Evolutionary conservation across 2,888 invertebrate species (phyloP).

Genomic region (Drosophila lacicola): DNA sequence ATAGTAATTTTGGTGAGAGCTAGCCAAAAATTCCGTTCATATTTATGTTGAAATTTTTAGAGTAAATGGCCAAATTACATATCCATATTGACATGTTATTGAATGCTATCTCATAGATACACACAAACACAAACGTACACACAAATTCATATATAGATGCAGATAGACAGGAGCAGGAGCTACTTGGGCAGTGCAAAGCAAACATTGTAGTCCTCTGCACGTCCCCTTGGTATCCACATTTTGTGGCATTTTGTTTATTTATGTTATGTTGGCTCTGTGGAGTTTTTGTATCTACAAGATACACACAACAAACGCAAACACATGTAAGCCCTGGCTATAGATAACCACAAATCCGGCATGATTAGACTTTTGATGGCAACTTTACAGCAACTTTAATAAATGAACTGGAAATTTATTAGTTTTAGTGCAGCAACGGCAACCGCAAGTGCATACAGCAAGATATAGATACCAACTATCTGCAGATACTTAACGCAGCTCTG

Average conservation of each 20-base stretch:
- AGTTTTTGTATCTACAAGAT: slow-evolving; percentile 63
- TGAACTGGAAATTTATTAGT: slow-evolving; percentile 70
- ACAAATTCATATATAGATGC: background rate
- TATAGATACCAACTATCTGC: slow-evolving; percentile 22
- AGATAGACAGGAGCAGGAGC: background rate
- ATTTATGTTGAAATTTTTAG: slow-evolving; percentile 51
- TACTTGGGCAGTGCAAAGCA: slow-evolving; percentile 33
- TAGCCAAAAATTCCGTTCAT: slow-evolving; percentile 39
- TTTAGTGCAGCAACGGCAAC: slow-evolving; percentile 40
- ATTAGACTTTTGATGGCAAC: slow-evolving; percentile 71
- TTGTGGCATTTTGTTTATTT: slow-evolving; percentile 69
- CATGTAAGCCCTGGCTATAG: slow-evolving; percentile 52
- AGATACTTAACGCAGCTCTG: slow-evolving; percentile 46
- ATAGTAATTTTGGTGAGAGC: slow-evolving; percentile 17
- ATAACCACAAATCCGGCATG: slow-evolving; percentile 71
- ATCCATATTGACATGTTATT: slow-evolving; percentile 64
- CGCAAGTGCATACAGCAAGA: slow-evolving; percentile 50
- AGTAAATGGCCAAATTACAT: slow-evolving; percentile 57
- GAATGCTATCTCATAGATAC: slow-evolving; percentile 36
- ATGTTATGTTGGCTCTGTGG: slow-evolving; percentile 60
- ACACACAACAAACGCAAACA: slow-evolving; percentile 44
- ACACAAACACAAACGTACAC: slow-evolving; percentile 8
- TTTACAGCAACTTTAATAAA: slow-evolving; percentile 68
- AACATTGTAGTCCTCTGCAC: slow-evolving; percentile 35
- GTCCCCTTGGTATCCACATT: slow-evolving; percentile 57